phyloP scores from a whole-genome alignment of 2,888 invertebrate species.

The Melanargia galathea region DNA sequence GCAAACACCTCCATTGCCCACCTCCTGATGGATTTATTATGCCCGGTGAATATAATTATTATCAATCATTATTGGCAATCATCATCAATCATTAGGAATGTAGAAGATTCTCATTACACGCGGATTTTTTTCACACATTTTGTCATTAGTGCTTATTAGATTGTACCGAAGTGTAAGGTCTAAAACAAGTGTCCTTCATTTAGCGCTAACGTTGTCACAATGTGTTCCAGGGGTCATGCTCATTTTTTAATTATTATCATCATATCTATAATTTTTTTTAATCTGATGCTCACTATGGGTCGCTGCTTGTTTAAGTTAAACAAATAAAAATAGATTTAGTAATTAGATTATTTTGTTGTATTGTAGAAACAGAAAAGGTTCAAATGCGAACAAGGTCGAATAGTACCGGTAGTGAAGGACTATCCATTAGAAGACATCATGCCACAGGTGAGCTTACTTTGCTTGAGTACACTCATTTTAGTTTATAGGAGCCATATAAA shows the following conservation, averaged over 20 bases:
- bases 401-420: slow-evolving; percentile 81
- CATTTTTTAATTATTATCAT: no score
- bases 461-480: background rate
- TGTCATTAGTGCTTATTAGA: background rate
- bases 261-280: no score
- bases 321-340: background rate
- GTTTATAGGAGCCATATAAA: background rate
- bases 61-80: background rate
- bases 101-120: background rate
- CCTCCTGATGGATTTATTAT: slow-evolving; percentile 85
- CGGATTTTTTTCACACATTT: background rate
- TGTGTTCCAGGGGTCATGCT: no score
- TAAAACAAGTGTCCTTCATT: no score
- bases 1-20: slow-evolving; percentile 90
- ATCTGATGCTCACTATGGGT: no score
- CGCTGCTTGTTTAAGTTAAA: background rate
- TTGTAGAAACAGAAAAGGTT: slow-evolving; percentile 79
- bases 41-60: slow-evolving; percentile 61
- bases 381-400: slow-evolving; percentile 81
- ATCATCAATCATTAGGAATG: no score
- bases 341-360: slow-evolving; percentile 34
- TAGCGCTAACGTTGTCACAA: no score
- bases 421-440: slow-evolving; percentile 82
- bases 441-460: slow-evolving; percentile 68
- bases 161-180: background rate